A percentile compares a stretch with the other conserved stretches of the same genome.
phyloP scores from a whole-genome alignment of 2,888 invertebrate species.

The Rhynchonema sp. region DNA sequence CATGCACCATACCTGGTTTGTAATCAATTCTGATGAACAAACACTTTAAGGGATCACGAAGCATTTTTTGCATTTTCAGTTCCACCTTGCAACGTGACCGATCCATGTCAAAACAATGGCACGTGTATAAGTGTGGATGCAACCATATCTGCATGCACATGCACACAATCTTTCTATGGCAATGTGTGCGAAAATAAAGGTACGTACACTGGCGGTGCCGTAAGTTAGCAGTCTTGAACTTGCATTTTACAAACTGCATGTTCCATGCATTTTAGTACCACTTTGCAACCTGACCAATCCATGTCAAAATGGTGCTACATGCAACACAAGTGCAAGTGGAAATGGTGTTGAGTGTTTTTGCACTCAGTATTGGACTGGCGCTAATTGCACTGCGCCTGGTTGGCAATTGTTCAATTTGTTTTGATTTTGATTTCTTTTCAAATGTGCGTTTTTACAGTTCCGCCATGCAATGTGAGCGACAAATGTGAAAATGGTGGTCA shows the following conservation, averaged over 20 bases:
- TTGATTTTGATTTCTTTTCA: too few relatives aligned
- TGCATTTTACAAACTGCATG: too few relatives aligned
- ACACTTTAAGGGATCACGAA: not conserved
- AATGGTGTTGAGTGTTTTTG: not conserved
- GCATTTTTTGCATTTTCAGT: not conserved
- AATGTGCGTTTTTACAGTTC: too few relatives aligned
- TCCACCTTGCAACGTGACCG: not conserved
- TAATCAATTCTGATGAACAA: not conserved
- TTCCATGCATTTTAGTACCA: too few relatives aligned
- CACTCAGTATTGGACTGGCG: too few relatives aligned
- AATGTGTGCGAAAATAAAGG: not conserved
- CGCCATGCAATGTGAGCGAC: not conserved
- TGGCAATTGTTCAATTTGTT: too few relatives aligned
- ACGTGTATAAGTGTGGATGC: not conserved
- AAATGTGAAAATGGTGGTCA: not conserved
- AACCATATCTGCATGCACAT: not conserved
- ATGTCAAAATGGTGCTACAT: too few relatives aligned
- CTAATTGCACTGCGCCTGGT: too few relatives aligned
- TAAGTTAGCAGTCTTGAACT: not conserved
- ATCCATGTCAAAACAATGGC: not conserved
- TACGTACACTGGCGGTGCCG: too few relatives aligned
- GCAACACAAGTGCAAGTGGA: not conserved
- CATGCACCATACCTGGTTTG: not conserved
- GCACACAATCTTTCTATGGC: not conserved
- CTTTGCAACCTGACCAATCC: too few relatives aligned